Conservation (phyloP, 1,140 invertebrate species). For the Camponotus pennsylvanicus region DNA sequence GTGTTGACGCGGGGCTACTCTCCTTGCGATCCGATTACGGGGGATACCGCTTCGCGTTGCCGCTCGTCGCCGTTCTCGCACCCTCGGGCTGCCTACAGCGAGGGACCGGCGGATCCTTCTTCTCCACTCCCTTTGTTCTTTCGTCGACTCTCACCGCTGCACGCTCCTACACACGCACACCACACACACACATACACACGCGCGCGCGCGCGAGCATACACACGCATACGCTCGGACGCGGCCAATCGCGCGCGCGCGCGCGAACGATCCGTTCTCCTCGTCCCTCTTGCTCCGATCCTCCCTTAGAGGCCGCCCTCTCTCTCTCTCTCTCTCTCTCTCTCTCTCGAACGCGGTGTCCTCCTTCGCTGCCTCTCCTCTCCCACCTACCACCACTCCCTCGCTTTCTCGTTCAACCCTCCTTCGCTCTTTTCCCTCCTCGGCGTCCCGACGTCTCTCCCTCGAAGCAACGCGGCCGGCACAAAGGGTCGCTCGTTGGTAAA, state of each 20-base stretch:
- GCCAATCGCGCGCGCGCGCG: constrained; percentile 13
- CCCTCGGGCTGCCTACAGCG: constrained; percentile 40
- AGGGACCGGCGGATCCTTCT: constrained; percentile 55
- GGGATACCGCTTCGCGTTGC: neutral
- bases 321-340: constrained; percentile 1
- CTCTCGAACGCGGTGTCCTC: constrained; percentile 30
- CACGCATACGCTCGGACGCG: constrained; percentile 15
- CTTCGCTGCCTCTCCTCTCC: constrained; percentile 9
- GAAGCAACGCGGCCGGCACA: constrained; percentile 36
- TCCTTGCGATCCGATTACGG: neutral
- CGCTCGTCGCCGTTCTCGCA: constrained; percentile 58
- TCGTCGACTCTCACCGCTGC: constrained; percentile 60
- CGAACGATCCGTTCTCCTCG: constrained; percentile 21
- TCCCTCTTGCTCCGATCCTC: constrained; percentile 32
- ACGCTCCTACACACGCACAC: constrained; percentile 50
- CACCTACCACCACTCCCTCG: constrained; percentile 11
- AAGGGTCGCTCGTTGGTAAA: constrained; percentile 22
- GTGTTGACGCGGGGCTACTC: constrained; percentile 50
- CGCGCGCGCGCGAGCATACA: constrained; percentile 34
- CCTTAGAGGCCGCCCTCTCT: neutral
- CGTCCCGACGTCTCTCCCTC: constrained; percentile 33
- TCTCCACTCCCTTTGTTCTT: constrained; percentile 66
- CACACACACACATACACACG: constrained; percentile 25
- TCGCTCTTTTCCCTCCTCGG: constrained; percentile 34
- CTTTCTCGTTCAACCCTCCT: constrained; percentile 38